Evolutionary conservation across 2,797 vertebrate genomes (phyloP), one percentile per base, ranked within the genome.

Genomic region (Enteromius viviparus): DNA sequence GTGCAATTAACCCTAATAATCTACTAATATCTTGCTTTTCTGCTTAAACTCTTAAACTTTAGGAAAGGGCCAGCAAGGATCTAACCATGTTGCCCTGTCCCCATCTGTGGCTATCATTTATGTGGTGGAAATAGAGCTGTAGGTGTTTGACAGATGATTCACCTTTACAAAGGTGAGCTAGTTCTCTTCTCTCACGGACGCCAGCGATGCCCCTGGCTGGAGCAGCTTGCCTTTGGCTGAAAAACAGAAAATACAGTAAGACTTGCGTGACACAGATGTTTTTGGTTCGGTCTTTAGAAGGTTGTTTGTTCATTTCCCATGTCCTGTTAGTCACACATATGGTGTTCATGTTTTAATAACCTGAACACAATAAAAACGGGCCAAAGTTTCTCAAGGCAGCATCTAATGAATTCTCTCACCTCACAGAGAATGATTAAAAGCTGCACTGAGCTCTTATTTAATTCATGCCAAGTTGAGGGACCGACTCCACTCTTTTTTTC

Each of bases 371-470:
- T 92, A 92, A 92, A 92, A 89, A 83, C 81, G 78, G 69, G 3
- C 66, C 55, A 90, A 92, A 92, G 91, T 90, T 88, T 87, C 88
- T 88, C 86, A 86, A 91, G 88, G 89, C 84, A 42, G 66, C 89
- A 92, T 93, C 89, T 89, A 91, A 92, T 93, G 90, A 90, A 89
- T 87, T 91, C 80, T 83, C 85, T 90, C 87, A 89, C 81, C 88
- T 87, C 87, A 75, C 86, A 87, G 87, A 90, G 82, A 92, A 92
- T 90, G 86, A 92, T 86, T 91, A 89, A 93, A 92, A 91, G 89
- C 87, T 89, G 91, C 88, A 86, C 90, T 89, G 91, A 89, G 89
- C 90, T 92, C 91, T 92, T 87, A 91, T 92, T 94, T 92, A 92
- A 92, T 93, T 93, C 90, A 87, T 76, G 84, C 86, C 88, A 91